These are phyloP conservation scores for Trachelus iudaicus DNA, from an alignment of 2,888 invertebrate genomes.

Conservation along the genomic window DNA sequence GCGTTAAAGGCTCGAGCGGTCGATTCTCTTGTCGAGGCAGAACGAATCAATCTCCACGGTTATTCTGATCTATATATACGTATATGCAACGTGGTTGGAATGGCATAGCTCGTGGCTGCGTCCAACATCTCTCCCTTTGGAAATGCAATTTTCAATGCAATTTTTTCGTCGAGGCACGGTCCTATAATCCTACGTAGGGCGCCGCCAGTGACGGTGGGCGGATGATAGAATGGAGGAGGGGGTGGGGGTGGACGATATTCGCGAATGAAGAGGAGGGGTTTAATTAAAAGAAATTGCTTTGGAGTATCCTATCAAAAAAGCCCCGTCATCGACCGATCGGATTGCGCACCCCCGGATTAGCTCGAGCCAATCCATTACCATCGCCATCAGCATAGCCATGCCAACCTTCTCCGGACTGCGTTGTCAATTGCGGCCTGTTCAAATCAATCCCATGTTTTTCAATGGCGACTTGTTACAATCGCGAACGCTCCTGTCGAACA, in stretches of 20 bases:
- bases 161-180: not conserved
- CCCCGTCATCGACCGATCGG: not conserved
- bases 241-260: not conserved
- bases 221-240: not conserved
- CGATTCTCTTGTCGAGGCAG: not conserved
- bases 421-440: not conserved
- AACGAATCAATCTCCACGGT: not conserved
- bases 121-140: not conserved
- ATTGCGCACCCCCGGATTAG: not conserved
- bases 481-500: not conserved
- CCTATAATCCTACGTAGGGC: not conserved
- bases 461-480: not conserved
- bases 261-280: not conserved
- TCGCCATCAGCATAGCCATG: not conserved
- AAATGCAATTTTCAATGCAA: not conserved
- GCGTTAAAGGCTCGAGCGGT: not conserved
- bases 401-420: not conserved
- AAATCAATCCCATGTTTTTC: not conserved
- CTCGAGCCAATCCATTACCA: conserved; percentile 4
- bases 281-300: conserved; percentile 3
- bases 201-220: not conserved
- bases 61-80: not conserved
- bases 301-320: not conserved
- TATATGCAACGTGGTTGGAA: not conserved
- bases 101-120: not conserved